phyloP scores from a whole-genome alignment of 2,888 invertebrate genomes.

The Orchesella flavescens region DNA sequence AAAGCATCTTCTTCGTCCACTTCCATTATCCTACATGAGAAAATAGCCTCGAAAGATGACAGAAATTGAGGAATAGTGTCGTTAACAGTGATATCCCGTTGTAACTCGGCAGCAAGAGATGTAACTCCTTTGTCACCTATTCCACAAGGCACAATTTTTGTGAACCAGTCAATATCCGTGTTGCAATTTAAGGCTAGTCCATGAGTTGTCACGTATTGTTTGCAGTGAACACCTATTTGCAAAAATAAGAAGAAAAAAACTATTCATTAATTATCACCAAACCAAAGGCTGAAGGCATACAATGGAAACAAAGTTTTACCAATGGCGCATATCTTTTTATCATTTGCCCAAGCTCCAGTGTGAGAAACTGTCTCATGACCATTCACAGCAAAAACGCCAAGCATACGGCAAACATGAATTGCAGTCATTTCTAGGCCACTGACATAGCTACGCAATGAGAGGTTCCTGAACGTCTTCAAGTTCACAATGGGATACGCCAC shows the following conservation, averaged over 20 bases:
- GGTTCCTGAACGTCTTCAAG: constrained; percentile 82
- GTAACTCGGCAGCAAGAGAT: constrained; percentile 85
- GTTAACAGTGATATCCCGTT: constrained; percentile 78
- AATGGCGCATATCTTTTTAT: constrained; percentile 92
- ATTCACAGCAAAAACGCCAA: constrained; percentile 79
- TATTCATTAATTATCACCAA: no score
- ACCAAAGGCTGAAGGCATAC: no score
- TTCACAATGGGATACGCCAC: constrained; percentile 96
- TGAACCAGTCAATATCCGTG: constrained; percentile 92
- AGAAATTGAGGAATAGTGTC: constrained; percentile 83
- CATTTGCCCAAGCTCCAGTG: constrained; percentile 92
- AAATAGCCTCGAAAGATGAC: constrained; percentile 78
- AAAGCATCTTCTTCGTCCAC: no score
- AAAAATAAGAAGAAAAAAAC: no score
- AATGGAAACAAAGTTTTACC: no score
- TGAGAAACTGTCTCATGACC: constrained; percentile 81
- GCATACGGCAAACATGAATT: constrained; percentile 82
- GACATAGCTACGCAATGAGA: constrained; percentile 84
- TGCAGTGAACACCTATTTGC: constrained; percentile 83
- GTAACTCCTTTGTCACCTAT: constrained; percentile 93
- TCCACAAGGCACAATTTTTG: constrained; percentile 97
- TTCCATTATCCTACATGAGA: constrained; percentile 65
- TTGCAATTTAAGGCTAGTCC: constrained; percentile 95
- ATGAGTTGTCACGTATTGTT: constrained; percentile 92
- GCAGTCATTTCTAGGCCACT: constrained; percentile 83